Conservation (phyloP, 2,797 vertebrate species). For the Babyrousa celebensis region DNA sequence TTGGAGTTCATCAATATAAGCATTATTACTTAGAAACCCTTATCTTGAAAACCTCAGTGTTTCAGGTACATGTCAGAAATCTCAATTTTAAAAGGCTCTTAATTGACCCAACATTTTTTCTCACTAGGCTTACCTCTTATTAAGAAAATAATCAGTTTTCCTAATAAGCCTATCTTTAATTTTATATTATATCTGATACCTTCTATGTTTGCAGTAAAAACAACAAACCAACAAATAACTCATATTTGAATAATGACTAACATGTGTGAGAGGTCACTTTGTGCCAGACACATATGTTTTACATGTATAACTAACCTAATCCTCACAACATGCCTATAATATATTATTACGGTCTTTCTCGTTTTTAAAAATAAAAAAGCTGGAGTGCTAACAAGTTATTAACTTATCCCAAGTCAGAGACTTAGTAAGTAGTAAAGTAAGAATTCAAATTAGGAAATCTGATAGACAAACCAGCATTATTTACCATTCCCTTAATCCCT, state of each 20-base stretch:
- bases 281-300: background rate
- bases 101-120: background rate
- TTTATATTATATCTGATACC: background rate
- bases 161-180: constrained; percentile 26
- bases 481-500: background rate
- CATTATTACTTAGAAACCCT: constrained; percentile 11
- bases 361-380: background rate
- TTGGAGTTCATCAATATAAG: background rate
- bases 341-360: background rate
- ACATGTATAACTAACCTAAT: background rate
- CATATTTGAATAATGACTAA: background rate
- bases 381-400: background rate
- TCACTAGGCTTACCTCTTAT: background rate
- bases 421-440: background rate
- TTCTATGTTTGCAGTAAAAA: constrained; percentile 2
- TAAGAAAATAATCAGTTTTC: background rate
- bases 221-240: background rate
- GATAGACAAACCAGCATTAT: background rate
- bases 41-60: background rate
- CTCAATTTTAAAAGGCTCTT: constrained; percentile 5
- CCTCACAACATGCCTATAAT: background rate
- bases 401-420: background rate
- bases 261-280: background rate
- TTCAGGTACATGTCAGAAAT: background rate
- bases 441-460: background rate